A percentile compares a stretch with the other conserved stretches of the same genome.
Conservation (phyloP, 2,113 vertebrate species). For the Cinclus mexicanus region DNA sequence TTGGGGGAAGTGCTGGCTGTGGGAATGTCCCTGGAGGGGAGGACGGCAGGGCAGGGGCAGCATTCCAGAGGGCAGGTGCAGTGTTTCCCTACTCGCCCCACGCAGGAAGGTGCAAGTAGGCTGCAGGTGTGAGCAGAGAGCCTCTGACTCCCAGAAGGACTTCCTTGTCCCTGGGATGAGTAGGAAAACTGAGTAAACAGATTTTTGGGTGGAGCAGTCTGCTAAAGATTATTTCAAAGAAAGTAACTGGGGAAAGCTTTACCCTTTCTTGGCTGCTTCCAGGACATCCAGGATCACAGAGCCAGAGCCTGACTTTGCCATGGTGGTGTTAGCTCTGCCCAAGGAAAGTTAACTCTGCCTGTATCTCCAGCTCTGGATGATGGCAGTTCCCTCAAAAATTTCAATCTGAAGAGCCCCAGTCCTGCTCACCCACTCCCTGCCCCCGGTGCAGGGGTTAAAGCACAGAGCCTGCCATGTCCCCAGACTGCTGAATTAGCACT, state of each 20-base stretch:
- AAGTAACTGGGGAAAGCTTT: not conserved
- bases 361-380: not conserved
- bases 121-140: not conserved
- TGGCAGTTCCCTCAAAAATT: not conserved
- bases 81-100: not conserved
- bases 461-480: not conserved
- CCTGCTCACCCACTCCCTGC: not conserved
- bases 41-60: not conserved
- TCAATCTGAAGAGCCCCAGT: not conserved
- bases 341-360: not conserved
- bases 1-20: not conserved
- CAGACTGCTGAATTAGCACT: not conserved
- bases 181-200: not conserved
- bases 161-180: accelerated
- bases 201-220: not conserved
- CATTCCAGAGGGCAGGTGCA: not conserved
- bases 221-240: not conserved
- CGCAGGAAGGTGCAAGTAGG: not conserved
- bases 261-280: not conserved
- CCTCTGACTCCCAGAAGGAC: not conserved
- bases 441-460: not conserved
- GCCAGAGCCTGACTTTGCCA: not conserved
- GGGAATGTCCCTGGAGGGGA: slow-evolving; percentile 4
- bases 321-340: not conserved
- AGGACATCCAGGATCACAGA: not conserved